Evolutionary conservation across 2,888 invertebrate species (phyloP).

Genomic region (Barypeithes pellucidus): DNA sequence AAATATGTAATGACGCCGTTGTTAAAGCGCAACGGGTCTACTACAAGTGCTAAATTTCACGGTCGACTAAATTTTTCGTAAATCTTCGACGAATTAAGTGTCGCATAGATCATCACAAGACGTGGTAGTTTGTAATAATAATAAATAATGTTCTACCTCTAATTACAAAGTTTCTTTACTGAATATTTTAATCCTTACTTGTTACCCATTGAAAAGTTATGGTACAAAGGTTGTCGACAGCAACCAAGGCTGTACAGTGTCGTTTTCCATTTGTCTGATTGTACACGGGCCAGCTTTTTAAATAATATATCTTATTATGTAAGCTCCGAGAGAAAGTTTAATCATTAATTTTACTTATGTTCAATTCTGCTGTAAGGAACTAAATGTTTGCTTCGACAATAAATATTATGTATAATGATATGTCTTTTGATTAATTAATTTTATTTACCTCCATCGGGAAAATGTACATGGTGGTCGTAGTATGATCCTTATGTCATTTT

Average conservation of each 20-base stretch:
- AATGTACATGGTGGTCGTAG: no score
- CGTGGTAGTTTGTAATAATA: no score
- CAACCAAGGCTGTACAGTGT: not conserved
- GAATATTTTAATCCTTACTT: not conserved
- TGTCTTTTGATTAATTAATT: no score
- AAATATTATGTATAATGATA: not conserved
- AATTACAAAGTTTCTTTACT: not conserved
- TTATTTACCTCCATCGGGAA: no score
- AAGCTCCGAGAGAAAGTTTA: not conserved
- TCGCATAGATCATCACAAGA: no score
- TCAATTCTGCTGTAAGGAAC: not conserved
- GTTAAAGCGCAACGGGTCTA: no score
- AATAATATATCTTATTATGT: not conserved
- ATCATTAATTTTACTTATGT: not conserved
- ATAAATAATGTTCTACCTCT: no score
- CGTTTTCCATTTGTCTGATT: not conserved
- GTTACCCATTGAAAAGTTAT: not conserved
- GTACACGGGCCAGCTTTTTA: not conserved
- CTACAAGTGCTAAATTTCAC: not conserved
- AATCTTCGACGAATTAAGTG: no score
- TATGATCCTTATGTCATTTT: no score
- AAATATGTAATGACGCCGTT: not conserved
- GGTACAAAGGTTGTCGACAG: not conserved
- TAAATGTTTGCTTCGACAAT: constrained; percentile 5
- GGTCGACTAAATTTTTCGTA: not conserved